Percentiles rank a stretch among this genome's conserved stretches.
Conservation (phyloP, 1,140 invertebrate species). For the Dendrolimus kikuchii region DNA sequence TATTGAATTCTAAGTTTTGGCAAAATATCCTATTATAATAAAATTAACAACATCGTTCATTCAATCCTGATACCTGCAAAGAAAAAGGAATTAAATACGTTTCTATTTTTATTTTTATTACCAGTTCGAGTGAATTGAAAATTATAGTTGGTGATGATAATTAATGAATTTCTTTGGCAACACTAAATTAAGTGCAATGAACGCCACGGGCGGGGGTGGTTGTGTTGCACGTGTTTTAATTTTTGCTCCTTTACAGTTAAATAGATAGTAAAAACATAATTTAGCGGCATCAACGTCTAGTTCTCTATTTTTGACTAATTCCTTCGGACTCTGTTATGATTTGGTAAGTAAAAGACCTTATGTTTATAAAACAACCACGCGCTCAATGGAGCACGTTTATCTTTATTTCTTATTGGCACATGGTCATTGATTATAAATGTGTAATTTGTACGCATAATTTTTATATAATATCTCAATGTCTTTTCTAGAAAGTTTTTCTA, state of each 20-base stretch:
- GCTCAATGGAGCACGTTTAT: slow-evolving; percentile 24
- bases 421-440: background rate
- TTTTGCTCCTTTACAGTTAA: slow-evolving; percentile 22
- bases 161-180: slow-evolving; percentile 15
- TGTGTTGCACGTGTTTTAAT: slow-evolving; percentile 35
- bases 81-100: too few relatives aligned
- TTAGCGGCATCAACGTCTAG: slow-evolving; percentile 11
- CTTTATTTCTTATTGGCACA: background rate
- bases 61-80: too few relatives aligned
- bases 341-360: slow-evolving; percentile 24
- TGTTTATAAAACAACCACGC: slow-evolving; percentile 25
- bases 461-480: too few relatives aligned
- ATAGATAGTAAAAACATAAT: slow-evolving; percentile 25
- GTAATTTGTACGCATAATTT: background rate
- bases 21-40: too few relatives aligned
- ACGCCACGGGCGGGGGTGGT: slow-evolving; percentile 29
- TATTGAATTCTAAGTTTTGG: too few relatives aligned
- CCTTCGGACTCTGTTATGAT: slow-evolving; percentile 17
- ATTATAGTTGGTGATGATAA: slow-evolving; percentile 1
- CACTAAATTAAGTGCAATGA: slow-evolving; percentile 31
- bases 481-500: too few relatives aligned
- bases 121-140: background rate
- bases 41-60: too few relatives aligned
- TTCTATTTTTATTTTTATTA: too few relatives aligned
- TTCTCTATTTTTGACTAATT: background rate